Conservation (phyloP, 1,140 invertebrate genomes). For the Leptestheria dahalacensis region DNA sequence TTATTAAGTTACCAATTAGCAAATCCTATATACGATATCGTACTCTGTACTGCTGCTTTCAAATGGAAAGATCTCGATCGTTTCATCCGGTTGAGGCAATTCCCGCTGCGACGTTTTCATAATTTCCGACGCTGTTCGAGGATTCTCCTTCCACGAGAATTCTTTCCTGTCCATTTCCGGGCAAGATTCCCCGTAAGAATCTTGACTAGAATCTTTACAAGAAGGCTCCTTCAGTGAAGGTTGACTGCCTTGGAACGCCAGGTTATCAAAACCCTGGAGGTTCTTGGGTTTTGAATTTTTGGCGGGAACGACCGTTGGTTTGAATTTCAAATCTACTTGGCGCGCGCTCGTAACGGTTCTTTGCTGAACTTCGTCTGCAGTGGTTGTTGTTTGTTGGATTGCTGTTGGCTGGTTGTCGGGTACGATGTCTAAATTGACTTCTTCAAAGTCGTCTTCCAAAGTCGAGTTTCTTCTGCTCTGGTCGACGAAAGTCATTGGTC, state of each 20-base stretch:
- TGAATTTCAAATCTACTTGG: neutral
- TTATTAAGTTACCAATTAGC: neutral
- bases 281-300: neutral
- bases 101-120: too few species aligned
- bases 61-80: conserved; percentile 7
- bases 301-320: neutral
- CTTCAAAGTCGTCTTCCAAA: too few species aligned
- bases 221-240: neutral
- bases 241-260: neutral
- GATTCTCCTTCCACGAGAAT: neutral
- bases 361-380: neutral
- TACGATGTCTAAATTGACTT: neutral
- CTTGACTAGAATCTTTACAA: neutral
- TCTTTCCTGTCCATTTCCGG: too few species aligned
- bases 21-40: too few species aligned
- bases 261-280: neutral
- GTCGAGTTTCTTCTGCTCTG: too few species aligned
- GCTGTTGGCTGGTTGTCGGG: neutral
- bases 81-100: conserved; percentile 4
- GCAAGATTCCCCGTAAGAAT: neutral
- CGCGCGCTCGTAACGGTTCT: neutral
- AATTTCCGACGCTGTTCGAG: too few species aligned
- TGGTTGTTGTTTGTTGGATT: neutral
- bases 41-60: neutral
- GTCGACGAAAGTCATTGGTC: too few species aligned